Evolutionary conservation across 2,888 invertebrate genomes (phyloP).

Genomic region (Yponomeuta evonymella): DNA sequence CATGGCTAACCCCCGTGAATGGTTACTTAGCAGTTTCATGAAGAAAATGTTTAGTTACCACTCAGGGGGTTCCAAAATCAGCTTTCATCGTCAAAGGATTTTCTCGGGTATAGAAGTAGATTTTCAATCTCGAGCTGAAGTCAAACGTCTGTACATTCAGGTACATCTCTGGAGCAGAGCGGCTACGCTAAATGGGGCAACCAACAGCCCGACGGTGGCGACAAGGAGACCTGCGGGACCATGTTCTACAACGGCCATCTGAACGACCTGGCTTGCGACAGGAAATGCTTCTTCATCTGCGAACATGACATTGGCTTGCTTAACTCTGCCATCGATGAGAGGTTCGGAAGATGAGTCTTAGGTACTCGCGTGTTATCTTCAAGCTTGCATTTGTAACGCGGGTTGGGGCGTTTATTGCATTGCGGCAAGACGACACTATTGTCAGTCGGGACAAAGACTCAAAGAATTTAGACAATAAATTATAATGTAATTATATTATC

Average conservation of each 20-base stretch:
- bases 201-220: constrained; percentile 48
- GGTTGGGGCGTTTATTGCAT: too few relatives aligned
- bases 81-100: too few relatives aligned
- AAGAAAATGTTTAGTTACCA: too few relatives aligned
- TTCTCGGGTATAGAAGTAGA: too few relatives aligned
- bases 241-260: constrained; percentile 52
- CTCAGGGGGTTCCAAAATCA: too few relatives aligned
- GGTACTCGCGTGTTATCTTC: constrained; percentile 84
- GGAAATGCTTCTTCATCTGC: constrained; percentile 50
- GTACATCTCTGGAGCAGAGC: constrained; percentile 34
- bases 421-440: too few relatives aligned
- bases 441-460: too few relatives aligned
- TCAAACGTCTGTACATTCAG: constrained; percentile 25
- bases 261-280: constrained; percentile 45
- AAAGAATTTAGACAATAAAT: too few relatives aligned
- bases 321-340: constrained; percentile 22
- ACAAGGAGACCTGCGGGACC: constrained; percentile 47
- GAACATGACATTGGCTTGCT: constrained; percentile 44
- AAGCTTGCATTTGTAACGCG: constrained; percentile 30
- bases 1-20: too few relatives aligned
- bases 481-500: too few relatives aligned
- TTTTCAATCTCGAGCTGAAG: too few relatives aligned
- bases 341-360: constrained; percentile 24
- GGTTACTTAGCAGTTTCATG: too few relatives aligned
- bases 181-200: constrained; percentile 48